These are phyloP conservation scores for Athripsodes cinereus DNA, from an alignment of 2,888 invertebrate genomes.

Conservation along the genomic window DNA sequence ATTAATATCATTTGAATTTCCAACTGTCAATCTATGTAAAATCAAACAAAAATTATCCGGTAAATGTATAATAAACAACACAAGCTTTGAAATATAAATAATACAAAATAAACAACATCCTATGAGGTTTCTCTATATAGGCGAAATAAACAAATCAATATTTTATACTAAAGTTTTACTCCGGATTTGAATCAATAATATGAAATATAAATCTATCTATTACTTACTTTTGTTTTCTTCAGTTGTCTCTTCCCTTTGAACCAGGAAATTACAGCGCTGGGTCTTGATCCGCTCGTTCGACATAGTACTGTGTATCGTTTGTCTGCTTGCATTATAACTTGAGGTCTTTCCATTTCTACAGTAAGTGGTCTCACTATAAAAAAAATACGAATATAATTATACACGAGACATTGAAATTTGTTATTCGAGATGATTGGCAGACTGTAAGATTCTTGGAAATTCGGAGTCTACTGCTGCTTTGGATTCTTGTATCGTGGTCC, in stretches of 20 bases:
- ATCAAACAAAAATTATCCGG: too few relatives aligned
- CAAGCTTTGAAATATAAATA: too few relatives aligned
- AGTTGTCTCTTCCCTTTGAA: constrained; percentile 81
- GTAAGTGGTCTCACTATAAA: constrained; percentile 73
- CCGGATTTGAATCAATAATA: not conserved
- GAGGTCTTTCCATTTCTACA: constrained; percentile 63
- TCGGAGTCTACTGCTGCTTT: too few relatives aligned
- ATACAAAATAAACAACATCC: too few relatives aligned
- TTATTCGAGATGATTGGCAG: not conserved
- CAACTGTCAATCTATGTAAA: too few relatives aligned
- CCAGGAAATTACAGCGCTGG: constrained; percentile 85
- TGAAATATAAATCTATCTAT: not conserved
- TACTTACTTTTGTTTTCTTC: constrained; percentile 68
- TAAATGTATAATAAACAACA: too few relatives aligned
- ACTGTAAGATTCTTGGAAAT: too few relatives aligned
- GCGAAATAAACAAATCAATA: too few relatives aligned
- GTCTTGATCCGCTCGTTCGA: constrained; percentile 78
- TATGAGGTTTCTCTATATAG: too few relatives aligned
- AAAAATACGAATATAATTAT: constrained; percentile 7
- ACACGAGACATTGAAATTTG: not conserved
- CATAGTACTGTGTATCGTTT: constrained; percentile 78
- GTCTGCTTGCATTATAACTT: constrained; percentile 68
- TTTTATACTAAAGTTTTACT: too few relatives aligned
- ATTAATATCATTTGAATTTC: too few relatives aligned
- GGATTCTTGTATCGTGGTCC: too few relatives aligned